phyloP scores from a whole-genome alignment of 2,113 vertebrate species.

The Oryzias melastigma region DNA sequence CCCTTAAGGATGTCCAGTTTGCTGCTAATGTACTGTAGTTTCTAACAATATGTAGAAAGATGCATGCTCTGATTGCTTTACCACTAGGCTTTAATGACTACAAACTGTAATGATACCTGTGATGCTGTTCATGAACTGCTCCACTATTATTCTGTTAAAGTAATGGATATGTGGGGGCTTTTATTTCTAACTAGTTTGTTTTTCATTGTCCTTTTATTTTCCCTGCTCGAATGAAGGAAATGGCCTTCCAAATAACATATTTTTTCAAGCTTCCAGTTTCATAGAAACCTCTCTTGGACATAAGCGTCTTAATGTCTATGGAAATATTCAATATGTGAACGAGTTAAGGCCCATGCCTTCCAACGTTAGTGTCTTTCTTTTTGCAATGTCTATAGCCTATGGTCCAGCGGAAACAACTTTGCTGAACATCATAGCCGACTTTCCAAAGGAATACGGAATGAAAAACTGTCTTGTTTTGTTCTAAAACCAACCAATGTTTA shows the following conservation, averaged over 20 bases:
- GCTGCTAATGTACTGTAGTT: conserved; percentile 88
- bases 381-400: conserved; percentile 53
- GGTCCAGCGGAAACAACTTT: conserved; percentile 47
- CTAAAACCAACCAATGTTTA: conserved; percentile 82
- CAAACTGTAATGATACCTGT: conserved; percentile 80
- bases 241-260: conserved; percentile 44
- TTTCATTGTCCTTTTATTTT: conserved; percentile 52
- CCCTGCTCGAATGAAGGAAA: conserved; percentile 43
- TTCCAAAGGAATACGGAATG: conserved; percentile 72
- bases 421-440: conserved; percentile 53
- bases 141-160: conserved; percentile 74
- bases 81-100: conserved; percentile 88
- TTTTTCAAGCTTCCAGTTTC: conserved; percentile 57
- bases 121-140: conserved; percentile 77
- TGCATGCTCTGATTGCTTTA: conserved; percentile 86
- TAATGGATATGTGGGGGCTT: conserved; percentile 66
- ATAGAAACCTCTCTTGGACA: conserved; percentile 42
- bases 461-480: conserved; percentile 69
- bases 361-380: conserved; percentile 52
- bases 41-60: conserved; percentile 83
- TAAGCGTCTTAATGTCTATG: conserved; percentile 46
- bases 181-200: conserved; percentile 65
- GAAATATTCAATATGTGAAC: conserved; percentile 60
- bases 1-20: conserved; percentile 85
- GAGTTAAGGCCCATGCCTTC: conserved; percentile 63